A percentile compares a stretch with the other conserved stretches of the same genome.
Evolutionary conservation across 1,140 invertebrate species (phyloP).

Genomic region (Aphelinus certus): DNA sequence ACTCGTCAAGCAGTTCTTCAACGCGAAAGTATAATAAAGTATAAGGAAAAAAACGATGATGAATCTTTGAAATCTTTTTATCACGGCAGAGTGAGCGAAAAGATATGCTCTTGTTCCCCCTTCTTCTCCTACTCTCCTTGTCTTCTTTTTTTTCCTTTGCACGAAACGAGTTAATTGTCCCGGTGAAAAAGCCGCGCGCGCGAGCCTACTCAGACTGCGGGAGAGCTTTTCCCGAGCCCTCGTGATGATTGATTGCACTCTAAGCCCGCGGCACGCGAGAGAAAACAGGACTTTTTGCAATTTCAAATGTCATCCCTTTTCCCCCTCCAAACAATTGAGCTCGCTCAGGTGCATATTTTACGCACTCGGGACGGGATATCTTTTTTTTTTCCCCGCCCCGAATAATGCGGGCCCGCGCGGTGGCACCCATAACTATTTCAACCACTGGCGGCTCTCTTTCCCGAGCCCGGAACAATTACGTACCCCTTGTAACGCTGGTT

Average conservation of each 20-base stretch:
- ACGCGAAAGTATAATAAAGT: too few relatives aligned
- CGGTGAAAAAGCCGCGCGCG: neutral
- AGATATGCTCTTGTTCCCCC: neutral
- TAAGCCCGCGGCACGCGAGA: neutral
- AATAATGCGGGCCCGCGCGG: too few relatives aligned
- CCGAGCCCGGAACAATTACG: neutral
- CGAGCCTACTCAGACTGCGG: neutral
- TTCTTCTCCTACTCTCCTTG: neutral
- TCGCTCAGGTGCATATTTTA: neutral
- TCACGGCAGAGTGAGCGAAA: too few relatives aligned
- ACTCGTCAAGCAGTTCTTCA: too few relatives aligned
- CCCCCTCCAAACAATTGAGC: neutral
- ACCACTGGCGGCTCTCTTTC: too few relatives aligned
- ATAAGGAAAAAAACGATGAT: too few relatives aligned
- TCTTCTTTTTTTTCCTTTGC: neutral
- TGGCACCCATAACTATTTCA: too few relatives aligned
- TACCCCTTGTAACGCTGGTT: neutral
- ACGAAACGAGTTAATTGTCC: neutral
- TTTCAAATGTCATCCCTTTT: slow-evolving; percentile 2
- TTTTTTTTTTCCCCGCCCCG: too few relatives aligned
- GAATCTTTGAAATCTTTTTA: too few relatives aligned
- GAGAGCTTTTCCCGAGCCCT: neutral
- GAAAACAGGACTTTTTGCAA: neutral
- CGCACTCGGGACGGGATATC: too few relatives aligned
- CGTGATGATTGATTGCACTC: neutral